Evolutionary conservation across 2,113 vertebrate genomes (phyloP), one percentile per base, ranked within the genome.

Genomic region (Chaenogobius annularis): DNA sequence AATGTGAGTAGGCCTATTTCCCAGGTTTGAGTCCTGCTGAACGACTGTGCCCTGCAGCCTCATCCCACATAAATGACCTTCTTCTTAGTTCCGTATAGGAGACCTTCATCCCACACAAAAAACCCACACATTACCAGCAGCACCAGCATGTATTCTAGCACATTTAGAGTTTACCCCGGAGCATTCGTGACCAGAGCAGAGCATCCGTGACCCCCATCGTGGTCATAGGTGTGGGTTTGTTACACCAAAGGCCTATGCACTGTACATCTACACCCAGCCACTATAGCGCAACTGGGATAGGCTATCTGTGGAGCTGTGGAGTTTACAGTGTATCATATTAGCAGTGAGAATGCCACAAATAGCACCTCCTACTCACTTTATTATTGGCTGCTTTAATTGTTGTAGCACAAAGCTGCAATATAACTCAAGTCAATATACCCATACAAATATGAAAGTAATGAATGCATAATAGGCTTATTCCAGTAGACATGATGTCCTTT

Each of bases 51-150:
- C 79, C 74, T 81, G 72, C 74, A 84, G 87, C 78, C 78, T 61
- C 83, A 79, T 81, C 87, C 88, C 79, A 87, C 90, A 76, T 85
- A 31, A 4, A 73, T 90, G 81, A 88, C 87, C 83, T 84, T 81
- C 44, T 74, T 43, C 26, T 31, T 31, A 31, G 26, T 31, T 37
- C 72, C 73, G 67, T 68, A 31, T 31, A 46, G 11, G 69, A 74
- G 55, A 10, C 77, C 47, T 80, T 35, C 69, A 65, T 77, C 87
- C 88, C 72, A 84, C 84, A 14, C 84, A 74, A 26, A 31, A 75
- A 82, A 15, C 88, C 85, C 78, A 90, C 88, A 37, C 82, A 65
- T 68, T 72, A 40, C 80, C 73, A 72, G 72, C 66, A 59, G 76
- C 71, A 66, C 47, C 47, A 58, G 68, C 58, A 37, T 80, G 59